Conservation (phyloP, 2,113 vertebrate species). For the Pterocles orientalis region DNA sequence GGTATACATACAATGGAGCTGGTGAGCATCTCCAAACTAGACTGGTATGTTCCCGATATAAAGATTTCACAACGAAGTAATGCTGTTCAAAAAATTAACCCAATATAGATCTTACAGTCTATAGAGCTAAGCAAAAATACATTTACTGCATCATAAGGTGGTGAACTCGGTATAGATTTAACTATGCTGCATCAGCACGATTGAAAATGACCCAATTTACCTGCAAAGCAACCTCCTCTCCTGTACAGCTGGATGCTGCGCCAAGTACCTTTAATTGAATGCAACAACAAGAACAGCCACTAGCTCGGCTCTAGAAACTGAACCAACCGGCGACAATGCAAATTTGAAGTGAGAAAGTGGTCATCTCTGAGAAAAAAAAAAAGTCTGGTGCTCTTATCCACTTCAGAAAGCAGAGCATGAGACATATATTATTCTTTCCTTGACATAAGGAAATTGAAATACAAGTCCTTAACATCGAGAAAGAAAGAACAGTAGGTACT, state of each 20-base stretch:
- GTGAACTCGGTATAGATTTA: background rate
- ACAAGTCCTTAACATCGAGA: background rate
- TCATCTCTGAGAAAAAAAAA: background rate
- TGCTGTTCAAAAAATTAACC: background rate
- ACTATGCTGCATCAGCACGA: background rate
- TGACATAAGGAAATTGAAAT: background rate
- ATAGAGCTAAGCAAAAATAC: background rate
- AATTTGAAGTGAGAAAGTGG: background rate
- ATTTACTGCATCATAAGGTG: background rate
- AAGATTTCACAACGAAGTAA: background rate
- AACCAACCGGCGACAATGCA: background rate
- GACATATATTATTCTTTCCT: background rate
- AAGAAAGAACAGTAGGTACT: background rate
- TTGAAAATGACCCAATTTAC: background rate
- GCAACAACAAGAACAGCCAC: background rate
- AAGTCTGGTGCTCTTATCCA: background rate
- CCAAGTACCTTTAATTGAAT: background rate
- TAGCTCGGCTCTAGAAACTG: background rate
- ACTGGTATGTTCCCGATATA: accelerated
- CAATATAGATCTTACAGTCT: background rate
- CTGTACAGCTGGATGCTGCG: background rate
- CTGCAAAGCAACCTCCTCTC: background rate
- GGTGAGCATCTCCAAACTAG: background rate
- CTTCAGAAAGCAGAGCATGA: background rate
- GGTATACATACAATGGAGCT: background rate